Base-by-base conservation (phyloP, 2,888 invertebrate genomes). In the Clunio marinus region DNA sequence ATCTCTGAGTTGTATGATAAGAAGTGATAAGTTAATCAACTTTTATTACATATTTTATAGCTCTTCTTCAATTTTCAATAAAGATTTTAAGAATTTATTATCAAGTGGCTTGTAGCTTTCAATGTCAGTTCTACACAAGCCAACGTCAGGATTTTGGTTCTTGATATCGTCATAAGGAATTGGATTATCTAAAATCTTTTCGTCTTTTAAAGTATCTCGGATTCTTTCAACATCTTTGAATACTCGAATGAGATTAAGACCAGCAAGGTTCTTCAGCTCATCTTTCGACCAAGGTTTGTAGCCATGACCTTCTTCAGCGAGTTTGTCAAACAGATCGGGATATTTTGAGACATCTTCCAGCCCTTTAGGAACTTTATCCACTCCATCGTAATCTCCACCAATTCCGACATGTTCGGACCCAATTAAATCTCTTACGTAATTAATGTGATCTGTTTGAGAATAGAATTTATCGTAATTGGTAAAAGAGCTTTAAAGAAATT, bases 331-430 rank as follows among this genome's bases (percentile, higher is more conserved):
- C 32, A 88, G 79, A 8, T 84, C 80, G 0, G 88, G 88, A 74
- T 87, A 88, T 1, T 85, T 84, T 2, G 87, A 86, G 2, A 87
- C 87, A 74, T 88, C 87, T 76, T 88, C 86, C 68, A 89, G 78
- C n/a, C 88, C 89, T 77, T 85, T 83, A 2, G 89, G 88, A 59
- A 87, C 86, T 75, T 15, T 8, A 2, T 37, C 70, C 46, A 82
- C 77, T 35, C 83, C 83, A 71, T 83, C 82, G 71, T 77, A 83
- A 72, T 82, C 83, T 2, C 78, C 79, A 13, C 83, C 83, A 69
- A 83, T 78, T 25, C 83, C 83, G 45, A 83, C 78, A 70, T 82
- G 76, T 71, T 82, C 80, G 10, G 78, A 73, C 17, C 83, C 83
- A 70, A 78, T 79, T 37, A 80, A 73, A 69, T 78, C 75, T 35